phyloP scores from a whole-genome alignment of 2,888 invertebrate species.

The Macrophya annulata region DNA sequence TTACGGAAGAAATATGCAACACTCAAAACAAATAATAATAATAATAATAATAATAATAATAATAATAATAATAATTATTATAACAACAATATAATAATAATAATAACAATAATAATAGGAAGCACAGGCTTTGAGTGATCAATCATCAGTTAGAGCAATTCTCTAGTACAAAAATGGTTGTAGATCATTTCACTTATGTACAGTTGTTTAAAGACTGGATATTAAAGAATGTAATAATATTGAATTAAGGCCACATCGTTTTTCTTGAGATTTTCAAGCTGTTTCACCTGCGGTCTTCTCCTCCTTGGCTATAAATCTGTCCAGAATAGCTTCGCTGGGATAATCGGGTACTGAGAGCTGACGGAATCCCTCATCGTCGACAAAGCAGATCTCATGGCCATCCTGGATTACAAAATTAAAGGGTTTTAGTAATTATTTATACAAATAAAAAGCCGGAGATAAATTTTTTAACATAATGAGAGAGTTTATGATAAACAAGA shows the following conservation, averaged over 20 bases:
- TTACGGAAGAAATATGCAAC: neutral
- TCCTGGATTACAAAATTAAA: slow-evolving; percentile 82
- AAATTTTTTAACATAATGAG: slow-evolving; percentile 60
- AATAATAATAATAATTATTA: neutral
- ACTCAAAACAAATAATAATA: neutral
- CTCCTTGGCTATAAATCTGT: slow-evolving; percentile 88
- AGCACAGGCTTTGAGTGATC: neutral
- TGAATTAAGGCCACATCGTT: neutral
- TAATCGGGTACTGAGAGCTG: slow-evolving; percentile 94
- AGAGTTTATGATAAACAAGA: neutral
- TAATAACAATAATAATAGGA: neutral
- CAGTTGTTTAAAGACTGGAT: neutral
- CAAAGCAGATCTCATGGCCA: slow-evolving; percentile 99
- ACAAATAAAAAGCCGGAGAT: neutral
- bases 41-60: neutral
- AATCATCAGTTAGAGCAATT: neutral
- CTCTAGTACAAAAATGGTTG: neutral
- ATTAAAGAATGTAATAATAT: neutral
- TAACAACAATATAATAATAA: neutral
- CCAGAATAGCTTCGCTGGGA: slow-evolving; percentile 89
- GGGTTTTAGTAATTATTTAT: neutral
- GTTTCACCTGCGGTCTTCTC: slow-evolving; percentile 71
- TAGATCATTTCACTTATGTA: neutral
- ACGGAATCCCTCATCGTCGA: slow-evolving; percentile 96
- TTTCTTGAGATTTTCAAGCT: neutral